Evolutionary conservation across 2,888 invertebrate genomes (phyloP).

Genomic region (Leucoma salicis): DNA sequence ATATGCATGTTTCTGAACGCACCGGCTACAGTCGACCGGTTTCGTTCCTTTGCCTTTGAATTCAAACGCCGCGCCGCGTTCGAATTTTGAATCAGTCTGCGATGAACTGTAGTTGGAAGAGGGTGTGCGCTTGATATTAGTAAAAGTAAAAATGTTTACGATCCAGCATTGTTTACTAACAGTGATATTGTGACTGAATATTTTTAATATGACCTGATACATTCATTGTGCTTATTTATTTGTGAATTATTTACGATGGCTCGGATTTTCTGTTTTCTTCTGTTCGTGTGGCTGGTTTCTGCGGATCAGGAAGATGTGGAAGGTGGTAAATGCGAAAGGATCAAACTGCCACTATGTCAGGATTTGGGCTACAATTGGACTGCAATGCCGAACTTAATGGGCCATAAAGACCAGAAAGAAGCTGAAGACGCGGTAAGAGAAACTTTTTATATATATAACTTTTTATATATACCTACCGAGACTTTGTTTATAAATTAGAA

Average conservation of each 20-base stretch:
- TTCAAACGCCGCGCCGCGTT: constrained; percentile 61
- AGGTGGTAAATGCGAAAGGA: constrained; percentile 88
- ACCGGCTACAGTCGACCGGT: constrained; percentile 66
- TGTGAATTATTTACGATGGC: constrained; percentile 57
- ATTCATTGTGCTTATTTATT: constrained; percentile 41
- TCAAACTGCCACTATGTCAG: constrained; percentile 89
- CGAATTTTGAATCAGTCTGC: constrained; percentile 65
- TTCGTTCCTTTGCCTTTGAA: constrained; percentile 70
- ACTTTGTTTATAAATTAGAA: constrained; percentile 1
- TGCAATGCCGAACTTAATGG: constrained; percentile 92
- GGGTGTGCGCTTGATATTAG: constrained; percentile 38
- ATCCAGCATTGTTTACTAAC: constrained; percentile 50
- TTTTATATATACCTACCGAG: no score
- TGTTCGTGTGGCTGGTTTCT: constrained; percentile 60
- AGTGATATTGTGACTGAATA: constrained; percentile 60
- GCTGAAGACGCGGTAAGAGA: constrained; percentile 88
- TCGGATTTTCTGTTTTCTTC: constrained; percentile 64
- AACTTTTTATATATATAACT: background rate
- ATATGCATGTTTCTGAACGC: constrained; percentile 72
- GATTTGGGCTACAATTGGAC: constrained; percentile 94
- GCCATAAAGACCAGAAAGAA: constrained; percentile 90
- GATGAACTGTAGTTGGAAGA: constrained; percentile 36
- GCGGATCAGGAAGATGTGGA: constrained; percentile 71
- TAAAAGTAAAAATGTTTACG: constrained; percentile 57
- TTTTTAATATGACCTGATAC: constrained; percentile 56